Evolutionary conservation across 2,113 vertebrate genomes (phyloP), one percentile per base, ranked within the genome.

Genomic region (Cyphomyrus discorhynchus): DNA sequence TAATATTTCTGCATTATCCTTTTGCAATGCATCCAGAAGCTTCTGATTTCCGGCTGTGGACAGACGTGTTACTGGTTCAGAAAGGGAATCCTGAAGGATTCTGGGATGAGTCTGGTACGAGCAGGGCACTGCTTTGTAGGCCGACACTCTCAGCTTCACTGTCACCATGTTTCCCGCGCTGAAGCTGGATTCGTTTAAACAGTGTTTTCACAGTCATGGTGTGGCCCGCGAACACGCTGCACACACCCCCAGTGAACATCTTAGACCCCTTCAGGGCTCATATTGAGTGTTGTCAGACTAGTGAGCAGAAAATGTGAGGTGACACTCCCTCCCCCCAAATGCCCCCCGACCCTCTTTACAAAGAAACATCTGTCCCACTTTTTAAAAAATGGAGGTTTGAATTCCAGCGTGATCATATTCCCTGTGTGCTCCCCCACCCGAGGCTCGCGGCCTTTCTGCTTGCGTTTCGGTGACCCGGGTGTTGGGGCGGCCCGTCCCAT

Each of bases 321-420:
- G 74, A 70, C 62, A 70, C 35, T 39, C 74, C 74, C 74, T 42
- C 15, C 74, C 31, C 74, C 31, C 13, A 80, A 15, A 42, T 42
- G 31, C 35, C 74, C 31, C 74, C 31, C 74, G 35, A 35, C 31
- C 74, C 74, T 39, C 74, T 80, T 80, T 80, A 80, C 74, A 80
- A 80, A 80, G 74, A 80, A 80, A 80, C 74, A 80, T 80, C 74
- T 80, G 74, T 80, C 74, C 35, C 17, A 39, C 56, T 19, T 45
- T 45, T 88, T 62, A 88, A 31, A 24, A 88, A 88, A 88, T 31
- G 53, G 49, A 62, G 52, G 53, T 62, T 85, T 85, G 42, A 86
- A 49, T 52, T 52, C 49, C 49, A 53, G 85, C 7, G 5, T 53
- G 49, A 87, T 87, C 85, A 47, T 53, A 49, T 86, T 86, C 42